Evolutionary conservation across 2,888 invertebrate genomes (phyloP).

Genomic region (Azorinus chamasolen): DNA sequence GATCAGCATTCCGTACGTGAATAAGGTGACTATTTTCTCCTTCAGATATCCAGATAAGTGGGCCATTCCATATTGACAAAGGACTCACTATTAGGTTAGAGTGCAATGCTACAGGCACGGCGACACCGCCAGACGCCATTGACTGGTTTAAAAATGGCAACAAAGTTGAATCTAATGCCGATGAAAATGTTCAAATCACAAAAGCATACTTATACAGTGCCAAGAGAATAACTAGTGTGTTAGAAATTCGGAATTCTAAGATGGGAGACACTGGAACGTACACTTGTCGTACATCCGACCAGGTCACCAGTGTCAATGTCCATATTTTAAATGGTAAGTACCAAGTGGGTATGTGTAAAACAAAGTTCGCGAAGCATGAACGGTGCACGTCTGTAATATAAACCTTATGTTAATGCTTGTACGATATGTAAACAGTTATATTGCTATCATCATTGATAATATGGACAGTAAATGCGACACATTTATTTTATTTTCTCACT

Average conservation of each 20-base stretch:
- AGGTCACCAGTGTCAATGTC: conserved; percentile 73
- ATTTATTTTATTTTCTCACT: too few relatives aligned
- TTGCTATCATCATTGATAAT: too few relatives aligned
- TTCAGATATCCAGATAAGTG: conserved; percentile 65
- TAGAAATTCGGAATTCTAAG: conserved; percentile 65
- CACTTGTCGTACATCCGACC: conserved; percentile 76
- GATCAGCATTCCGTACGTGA: too few relatives aligned
- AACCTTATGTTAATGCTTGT: too few relatives aligned
- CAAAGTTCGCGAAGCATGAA: too few relatives aligned
- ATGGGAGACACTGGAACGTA: conserved; percentile 78
- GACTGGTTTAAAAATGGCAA: conserved; percentile 74
- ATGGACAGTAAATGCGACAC: too few relatives aligned
- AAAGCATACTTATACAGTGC: conserved; percentile 58
- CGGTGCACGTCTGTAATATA: too few relatives aligned
- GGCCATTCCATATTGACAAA: conserved; percentile 62
- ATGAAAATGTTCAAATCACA: conserved; percentile 39
- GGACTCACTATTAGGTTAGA: conserved; percentile 52
- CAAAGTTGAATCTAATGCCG: conserved; percentile 50
- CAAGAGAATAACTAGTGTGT: conserved; percentile 72
- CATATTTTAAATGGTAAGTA: conserved; percentile 78
- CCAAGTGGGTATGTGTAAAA: too few relatives aligned
- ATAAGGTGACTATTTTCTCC: conserved; percentile 12
- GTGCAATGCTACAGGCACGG: conserved; percentile 67
- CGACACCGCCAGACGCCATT: conserved; percentile 60
- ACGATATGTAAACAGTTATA: too few relatives aligned